Evolutionary conservation across 2,888 invertebrate genomes (phyloP).

Genomic region (Ephialtes manifestator): DNA sequence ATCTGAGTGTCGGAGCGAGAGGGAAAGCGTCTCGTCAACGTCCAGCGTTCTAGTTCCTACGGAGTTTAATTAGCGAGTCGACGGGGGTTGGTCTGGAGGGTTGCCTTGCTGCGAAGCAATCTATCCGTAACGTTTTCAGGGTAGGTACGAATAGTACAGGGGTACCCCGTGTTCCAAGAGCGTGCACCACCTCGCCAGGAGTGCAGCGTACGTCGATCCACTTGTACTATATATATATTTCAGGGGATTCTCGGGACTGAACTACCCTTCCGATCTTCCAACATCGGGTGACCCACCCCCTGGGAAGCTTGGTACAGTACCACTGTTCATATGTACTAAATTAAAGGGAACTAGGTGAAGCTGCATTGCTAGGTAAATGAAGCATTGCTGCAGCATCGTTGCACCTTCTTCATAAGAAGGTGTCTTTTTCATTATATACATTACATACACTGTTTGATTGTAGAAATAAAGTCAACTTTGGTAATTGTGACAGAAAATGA

Average conservation of each 20-base stretch:
- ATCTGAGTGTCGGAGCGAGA: conserved; percentile 37
- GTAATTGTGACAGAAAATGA: too few species aligned
- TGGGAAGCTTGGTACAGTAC: conserved; percentile 2
- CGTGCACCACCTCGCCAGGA: conserved; percentile 55
- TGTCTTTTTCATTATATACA: too few species aligned
- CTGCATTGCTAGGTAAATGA: background rate
- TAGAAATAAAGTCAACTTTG: too few species aligned
- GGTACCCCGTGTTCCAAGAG: conserved; percentile 65
- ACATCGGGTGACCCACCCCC: background rate
- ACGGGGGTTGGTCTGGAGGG: conserved; percentile 71
- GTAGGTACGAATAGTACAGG: conserved; percentile 13
- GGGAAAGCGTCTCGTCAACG: conserved; percentile 58
- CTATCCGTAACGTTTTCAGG: conserved; percentile 76
- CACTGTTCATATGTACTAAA: conserved; percentile 22
- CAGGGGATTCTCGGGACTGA: conserved; percentile 26
- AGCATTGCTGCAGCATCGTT: background rate
- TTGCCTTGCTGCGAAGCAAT: conserved; percentile 74
- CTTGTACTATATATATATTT: conserved; percentile 30
- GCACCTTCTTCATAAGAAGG: conserved; percentile 69
- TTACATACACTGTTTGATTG: too few species aligned
- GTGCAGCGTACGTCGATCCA: conserved; percentile 38
- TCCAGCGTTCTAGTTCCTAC: conserved; percentile 64
- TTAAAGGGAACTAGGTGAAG: conserved; percentile 15
- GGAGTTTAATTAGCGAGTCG: conserved; percentile 81
- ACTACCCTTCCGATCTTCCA: conserved; percentile 25